Evolutionary conservation across 2,113 vertebrate species (phyloP).

Genomic region (Pteropus alecto): DNA sequence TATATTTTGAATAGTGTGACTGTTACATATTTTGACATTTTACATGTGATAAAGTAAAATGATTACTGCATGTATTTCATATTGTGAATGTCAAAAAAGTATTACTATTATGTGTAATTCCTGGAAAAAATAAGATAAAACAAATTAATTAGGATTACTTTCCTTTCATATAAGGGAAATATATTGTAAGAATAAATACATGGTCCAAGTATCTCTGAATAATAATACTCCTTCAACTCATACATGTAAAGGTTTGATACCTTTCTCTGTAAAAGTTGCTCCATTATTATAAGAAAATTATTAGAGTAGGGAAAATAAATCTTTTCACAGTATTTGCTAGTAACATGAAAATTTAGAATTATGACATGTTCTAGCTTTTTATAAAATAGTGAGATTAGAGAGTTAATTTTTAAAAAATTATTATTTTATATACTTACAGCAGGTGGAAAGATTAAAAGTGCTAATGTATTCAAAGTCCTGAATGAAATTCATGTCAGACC

Average conservation of each 20-base stretch:
- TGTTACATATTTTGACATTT: neutral
- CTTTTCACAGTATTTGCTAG: neutral
- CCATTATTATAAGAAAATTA: slow-evolving; percentile 4
- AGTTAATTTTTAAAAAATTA: slow-evolving; percentile 21
- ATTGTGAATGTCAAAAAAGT: neutral
- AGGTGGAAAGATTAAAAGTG: slow-evolving; percentile 71
- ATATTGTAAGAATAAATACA: neutral
- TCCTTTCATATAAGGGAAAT: slow-evolving; percentile 9
- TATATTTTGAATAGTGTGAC: neutral
- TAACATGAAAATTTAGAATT: neutral
- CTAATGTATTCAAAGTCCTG: slow-evolving; percentile 70
- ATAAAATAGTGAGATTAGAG: slow-evolving; percentile 4
- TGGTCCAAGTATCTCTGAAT: slow-evolving; percentile 1
- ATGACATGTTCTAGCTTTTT: slow-evolving; percentile 27
- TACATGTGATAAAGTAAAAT: neutral
- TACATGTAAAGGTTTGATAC: neutral
- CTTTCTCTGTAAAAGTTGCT: neutral
- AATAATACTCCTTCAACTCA: neutral
- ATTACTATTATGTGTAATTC: neutral
- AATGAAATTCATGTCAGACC: slow-evolving; percentile 59
- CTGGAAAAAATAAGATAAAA: neutral
- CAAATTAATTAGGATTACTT: slow-evolving; percentile 24
- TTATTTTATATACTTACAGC: slow-evolving; percentile 45
- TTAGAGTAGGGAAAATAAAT: neutral
- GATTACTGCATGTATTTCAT: neutral